A percentile compares a stretch with the other conserved stretches of the same genome.
Conservation (phyloP, 2,113 vertebrate genomes). For the Dryoscopus gambensis region DNA sequence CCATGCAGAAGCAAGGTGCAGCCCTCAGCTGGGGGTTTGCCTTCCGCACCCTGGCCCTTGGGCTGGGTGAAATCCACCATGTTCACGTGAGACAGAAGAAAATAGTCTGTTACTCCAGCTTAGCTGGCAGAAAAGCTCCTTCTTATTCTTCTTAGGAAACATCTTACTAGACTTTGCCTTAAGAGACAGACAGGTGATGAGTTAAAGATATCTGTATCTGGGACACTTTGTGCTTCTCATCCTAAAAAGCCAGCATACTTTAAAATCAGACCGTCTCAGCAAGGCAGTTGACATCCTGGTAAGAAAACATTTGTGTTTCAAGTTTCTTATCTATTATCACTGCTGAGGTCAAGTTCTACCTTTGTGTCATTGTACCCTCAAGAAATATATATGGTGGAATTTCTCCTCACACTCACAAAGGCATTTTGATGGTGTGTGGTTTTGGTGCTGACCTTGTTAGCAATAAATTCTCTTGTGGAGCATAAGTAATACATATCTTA, state of each 20-base stretch:
- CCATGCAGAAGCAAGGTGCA: neutral
- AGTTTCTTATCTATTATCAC: neutral
- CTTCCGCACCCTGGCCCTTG: neutral
- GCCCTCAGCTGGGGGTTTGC: neutral
- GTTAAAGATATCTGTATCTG: neutral
- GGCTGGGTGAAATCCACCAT: neutral
- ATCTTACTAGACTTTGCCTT: neutral
- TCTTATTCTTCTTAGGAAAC: neutral
- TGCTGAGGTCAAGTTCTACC: neutral
- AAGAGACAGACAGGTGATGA: neutral
- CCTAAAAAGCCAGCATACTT: neutral
- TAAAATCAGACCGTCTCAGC: neutral
- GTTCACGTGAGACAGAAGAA: neutral
- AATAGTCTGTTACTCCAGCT: accelerated
- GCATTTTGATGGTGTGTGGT: neutral
- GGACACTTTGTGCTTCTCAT: neutral
- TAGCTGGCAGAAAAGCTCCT: neutral
- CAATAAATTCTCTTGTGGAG: neutral
- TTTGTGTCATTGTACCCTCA: neutral
- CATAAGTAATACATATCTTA: neutral
- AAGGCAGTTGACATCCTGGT: neutral
- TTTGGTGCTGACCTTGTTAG: neutral
- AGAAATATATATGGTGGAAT: neutral
- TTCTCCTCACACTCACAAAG: neutral
- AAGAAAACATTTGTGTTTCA: neutral